phyloP scores from a whole-genome alignment of 35 echinoderm and acorn worm species.

The Amphiura filiformis region DNA sequence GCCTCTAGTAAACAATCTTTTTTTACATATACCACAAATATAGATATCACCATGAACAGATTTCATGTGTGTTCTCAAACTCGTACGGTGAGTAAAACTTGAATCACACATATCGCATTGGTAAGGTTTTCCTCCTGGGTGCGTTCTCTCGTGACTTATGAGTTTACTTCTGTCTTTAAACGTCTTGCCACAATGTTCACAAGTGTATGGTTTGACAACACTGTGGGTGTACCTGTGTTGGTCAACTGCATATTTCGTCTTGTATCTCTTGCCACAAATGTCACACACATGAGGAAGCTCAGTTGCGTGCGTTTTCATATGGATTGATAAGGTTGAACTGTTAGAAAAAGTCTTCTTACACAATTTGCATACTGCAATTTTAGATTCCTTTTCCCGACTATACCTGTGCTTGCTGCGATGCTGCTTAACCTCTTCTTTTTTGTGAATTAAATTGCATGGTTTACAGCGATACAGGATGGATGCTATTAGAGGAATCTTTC shows the following conservation, averaged over 20 bases:
- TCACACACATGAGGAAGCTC: slow-evolving; percentile 20
- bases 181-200: slow-evolving; percentile 61
- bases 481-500: not conserved
- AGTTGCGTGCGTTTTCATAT: slow-evolving; percentile 12
- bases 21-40: no score
- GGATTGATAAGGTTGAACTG: not conserved
- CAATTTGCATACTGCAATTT: no score
- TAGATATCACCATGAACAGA: slow-evolving; percentile 68
- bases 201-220: slow-evolving; percentile 58
- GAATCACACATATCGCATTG: slow-evolving; percentile 62
- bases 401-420: not conserved
- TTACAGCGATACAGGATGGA: not conserved
- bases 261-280: not conserved
- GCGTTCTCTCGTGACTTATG: slow-evolving; percentile 54
- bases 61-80: no score
- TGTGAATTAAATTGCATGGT: not conserved
- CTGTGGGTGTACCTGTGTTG: slow-evolving; percentile 16
- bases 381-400: not conserved
- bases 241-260: not conserved
- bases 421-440: not conserved
- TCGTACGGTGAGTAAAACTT: slow-evolving; percentile 67
- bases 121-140: slow-evolving; percentile 75
- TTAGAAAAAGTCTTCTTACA: no score
- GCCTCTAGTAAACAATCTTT: no score
- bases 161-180: no score